A percentile compares a stretch with the other conserved stretches of the same genome.
Evolutionary conservation across 1,140 invertebrate species (phyloP).

Genomic region (Pseudomyrmex pallidus): DNA sequence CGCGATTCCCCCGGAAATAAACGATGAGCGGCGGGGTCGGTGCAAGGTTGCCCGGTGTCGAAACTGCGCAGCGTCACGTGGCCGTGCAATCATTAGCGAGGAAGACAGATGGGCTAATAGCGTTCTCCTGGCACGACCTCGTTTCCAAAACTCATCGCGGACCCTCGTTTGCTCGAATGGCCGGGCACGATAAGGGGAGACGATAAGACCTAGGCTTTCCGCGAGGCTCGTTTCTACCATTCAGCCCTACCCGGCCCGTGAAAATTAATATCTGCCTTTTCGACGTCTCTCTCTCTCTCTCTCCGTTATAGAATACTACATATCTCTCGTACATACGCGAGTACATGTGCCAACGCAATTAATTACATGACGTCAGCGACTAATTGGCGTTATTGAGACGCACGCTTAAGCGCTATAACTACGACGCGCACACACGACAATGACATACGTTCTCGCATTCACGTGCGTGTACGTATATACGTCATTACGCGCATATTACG

Average conservation of each 20-base stretch:
- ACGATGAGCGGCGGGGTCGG: constrained; percentile 41
- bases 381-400: constrained; percentile 21
- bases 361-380: constrained; percentile 18
- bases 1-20: constrained; percentile 40
- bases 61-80: constrained; percentile 71
- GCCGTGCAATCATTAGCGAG: constrained; percentile 75
- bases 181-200: constrained; percentile 37
- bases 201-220: constrained; percentile 48
- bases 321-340: not conserved
- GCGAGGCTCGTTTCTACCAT: constrained; percentile 34
- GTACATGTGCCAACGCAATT: not conserved
- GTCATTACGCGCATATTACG: not conserved
- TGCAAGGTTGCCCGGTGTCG: constrained; percentile 48
- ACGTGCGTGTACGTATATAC: not conserved
- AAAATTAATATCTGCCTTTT: constrained; percentile 42
- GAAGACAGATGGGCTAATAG: constrained; percentile 79
- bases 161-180: constrained; percentile 57
- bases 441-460: not conserved
- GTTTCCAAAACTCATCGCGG: constrained; percentile 65
- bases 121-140: constrained; percentile 67
- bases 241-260: not conserved
- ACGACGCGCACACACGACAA: not conserved
- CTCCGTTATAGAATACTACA: not conserved
- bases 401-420: not conserved
- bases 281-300: not conserved